Base-by-base conservation (phyloP, 2,888 invertebrate species). In the Drosophila heteroneura region DNA sequence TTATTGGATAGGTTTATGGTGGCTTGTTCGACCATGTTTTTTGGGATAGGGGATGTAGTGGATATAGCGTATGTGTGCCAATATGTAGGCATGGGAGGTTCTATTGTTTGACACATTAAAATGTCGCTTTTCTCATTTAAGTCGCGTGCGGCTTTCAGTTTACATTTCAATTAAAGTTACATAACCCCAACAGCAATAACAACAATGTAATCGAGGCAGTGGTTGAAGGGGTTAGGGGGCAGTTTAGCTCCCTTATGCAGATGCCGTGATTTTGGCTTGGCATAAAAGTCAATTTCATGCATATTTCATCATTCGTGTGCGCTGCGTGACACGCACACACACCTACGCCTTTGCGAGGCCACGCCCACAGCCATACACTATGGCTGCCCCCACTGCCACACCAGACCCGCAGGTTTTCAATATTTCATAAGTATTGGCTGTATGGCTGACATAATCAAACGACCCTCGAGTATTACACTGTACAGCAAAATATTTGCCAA, bases 81-180 rank as follows among this genome's bases (percentile, higher is more conserved):
- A 58, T n/a, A 35, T 47, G 47, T 61, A 22, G 41, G 47, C 39
- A 58, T 66, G 47, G 44, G 35, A 16, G 70, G 37, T 30, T 56
- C 61, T 56, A 81, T 85, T 85, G 81, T 88, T 85, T 83, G 83
- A 66, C 79, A 83, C 86, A 89, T 89, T 85, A 76, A 85, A 88
- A 75, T 83, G 81, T 78, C 85, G 82, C 80, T 80, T 79, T 77
- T 74, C 76, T 82, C 82, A 89, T 76, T 85, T 82, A 74, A 84
- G 81, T 87, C 76, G 82, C 85, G 89, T 85, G 84, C 81, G 83
- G 82, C 74, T 73, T 87, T 71, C 89, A 82, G 85, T 85, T 85
- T 85, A 85, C 89, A 85, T 89, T 87, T 89, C 85, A 89, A 85
- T 89, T 89, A 85, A 89, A 85, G 84, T 86, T 83, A 86, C 84